These are phyloP conservation scores for Vanessa tameamea DNA, from an alignment of 1,140 invertebrate genomes.

Conservation along the genomic window DNA sequence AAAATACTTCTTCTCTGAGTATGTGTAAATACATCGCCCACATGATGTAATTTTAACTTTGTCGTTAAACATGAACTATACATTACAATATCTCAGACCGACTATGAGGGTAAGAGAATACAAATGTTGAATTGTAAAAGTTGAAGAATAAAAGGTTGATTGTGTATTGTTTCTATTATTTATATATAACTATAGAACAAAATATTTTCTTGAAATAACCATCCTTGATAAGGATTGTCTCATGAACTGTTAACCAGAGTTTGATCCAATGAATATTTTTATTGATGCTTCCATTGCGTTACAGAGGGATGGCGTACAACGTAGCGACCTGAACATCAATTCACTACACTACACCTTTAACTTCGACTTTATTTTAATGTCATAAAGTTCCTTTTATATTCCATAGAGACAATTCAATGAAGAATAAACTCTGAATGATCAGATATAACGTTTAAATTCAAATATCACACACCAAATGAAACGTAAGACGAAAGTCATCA, in stretches of 20 bases:
- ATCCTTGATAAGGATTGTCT: conserved; percentile 60
- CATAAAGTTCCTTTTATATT: conserved; percentile 13
- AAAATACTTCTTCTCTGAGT: too few relatives aligned
- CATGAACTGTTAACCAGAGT: conserved; percentile 74
- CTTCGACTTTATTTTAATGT: conserved; percentile 17
- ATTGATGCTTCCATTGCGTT: conserved; percentile 64
- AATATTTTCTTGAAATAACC: conserved; percentile 17
- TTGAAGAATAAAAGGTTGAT: too few relatives aligned
- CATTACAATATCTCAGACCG: too few relatives aligned
- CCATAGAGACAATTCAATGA: neutral
- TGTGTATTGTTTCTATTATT: too few relatives aligned
- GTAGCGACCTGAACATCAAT: conserved; percentile 37
- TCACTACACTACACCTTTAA: conserved; percentile 16
- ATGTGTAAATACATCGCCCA: too few relatives aligned
- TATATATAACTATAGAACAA: neutral
- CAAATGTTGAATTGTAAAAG: too few relatives aligned
- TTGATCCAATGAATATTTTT: conserved; percentile 78
- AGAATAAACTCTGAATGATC: neutral
- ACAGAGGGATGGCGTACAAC: conserved; percentile 33
- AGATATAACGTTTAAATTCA: conserved; percentile 47
- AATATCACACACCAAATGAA: conserved; percentile 28
- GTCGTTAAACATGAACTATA: too few relatives aligned
- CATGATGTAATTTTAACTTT: too few relatives aligned
- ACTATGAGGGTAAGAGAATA: too few relatives aligned
- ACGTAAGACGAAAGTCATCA: conserved; percentile 62